These are phyloP conservation scores for Melieria crassipennis DNA, from an alignment of 2,888 invertebrate species.

Conservation along the genomic window DNA sequence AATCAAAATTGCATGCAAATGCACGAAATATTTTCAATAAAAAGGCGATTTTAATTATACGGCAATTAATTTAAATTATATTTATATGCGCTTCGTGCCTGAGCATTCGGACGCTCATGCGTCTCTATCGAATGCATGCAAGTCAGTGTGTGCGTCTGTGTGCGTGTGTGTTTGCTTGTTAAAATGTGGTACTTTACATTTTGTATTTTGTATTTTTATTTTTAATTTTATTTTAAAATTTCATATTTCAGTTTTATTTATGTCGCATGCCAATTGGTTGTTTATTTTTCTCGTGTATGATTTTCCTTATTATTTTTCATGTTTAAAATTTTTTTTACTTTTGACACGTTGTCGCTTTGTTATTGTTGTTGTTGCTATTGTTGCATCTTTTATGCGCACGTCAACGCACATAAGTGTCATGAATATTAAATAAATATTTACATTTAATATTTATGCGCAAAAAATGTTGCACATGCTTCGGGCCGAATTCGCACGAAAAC, in stretches of 20 bases:
- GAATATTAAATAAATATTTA: conserved; percentile 35
- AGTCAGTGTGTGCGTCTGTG: background rate
- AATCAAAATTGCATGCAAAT: no score
- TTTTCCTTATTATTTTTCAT: background rate
- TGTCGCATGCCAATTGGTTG: background rate
- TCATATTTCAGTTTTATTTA: background rate
- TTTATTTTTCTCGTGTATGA: background rate
- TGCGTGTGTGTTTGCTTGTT: background rate
- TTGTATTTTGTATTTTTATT: background rate
- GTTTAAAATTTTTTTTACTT: background rate
- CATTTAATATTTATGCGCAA: conserved; percentile 29
- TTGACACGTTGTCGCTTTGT: background rate
- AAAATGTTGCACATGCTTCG: conserved; percentile 23
- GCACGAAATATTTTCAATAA: no score
- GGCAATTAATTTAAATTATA: no score
- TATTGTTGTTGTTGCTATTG: background rate
- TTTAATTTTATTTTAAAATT: background rate
- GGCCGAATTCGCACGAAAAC: background rate
- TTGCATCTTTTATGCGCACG: conserved; percentile 4
- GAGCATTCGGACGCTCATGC: no score
- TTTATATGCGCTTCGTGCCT: no score
- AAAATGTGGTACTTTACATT: background rate
- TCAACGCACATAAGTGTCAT: conserved; percentile 21
- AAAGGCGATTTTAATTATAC: no score
- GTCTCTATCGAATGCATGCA: background rate